Base-by-base conservation (phyloP, 2,888 invertebrate species). In the Lasioglossum leucozonium region DNA sequence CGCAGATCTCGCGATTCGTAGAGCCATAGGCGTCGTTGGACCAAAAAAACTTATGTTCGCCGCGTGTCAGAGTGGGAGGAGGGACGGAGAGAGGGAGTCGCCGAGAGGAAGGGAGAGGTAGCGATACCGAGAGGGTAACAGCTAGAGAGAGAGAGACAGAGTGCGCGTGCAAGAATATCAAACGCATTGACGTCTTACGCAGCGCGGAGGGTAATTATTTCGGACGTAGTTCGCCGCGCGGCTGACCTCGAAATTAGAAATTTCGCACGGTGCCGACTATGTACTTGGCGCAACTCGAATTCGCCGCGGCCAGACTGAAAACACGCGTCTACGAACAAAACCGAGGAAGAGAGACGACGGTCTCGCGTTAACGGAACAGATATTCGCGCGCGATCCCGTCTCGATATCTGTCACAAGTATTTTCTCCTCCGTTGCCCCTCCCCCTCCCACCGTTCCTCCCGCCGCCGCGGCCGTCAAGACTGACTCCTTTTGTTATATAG, bases 181-280 rank as follows among this genome's bases (percentile, higher is more conserved):
- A 84, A 90, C 90, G 91, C 91, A 93, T 91, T 90, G 92, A 91
- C 91, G 90, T 91, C 90, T 91, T 91, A 91, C 90, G 90, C 92
- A 81, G 88, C 87, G 77, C 71, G 81, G 89, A 84, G 88, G 92
- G 89, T 91, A 91, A 91, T 92, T 89, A 90, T 89, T 90, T 90
- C 86, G 88, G 87, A 86, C 80, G 89, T 83, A 76, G 81, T 72
- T 77, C 84, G 62, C 81, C 84, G 74, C 86, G 72, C 81, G 76
- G 81, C 85, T 89, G 90, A 90, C 90, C 90, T 90, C 91, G 91
- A 91, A 87, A 88, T 83, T 88, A 87, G 87, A 87, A 88, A 87
- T 88, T 88, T 87, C 79, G 81, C 81, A 85, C 85, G 82, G 67
- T 65, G 44, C 55, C 58, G 69, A 77, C 67, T n/a, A n/a, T n/a